phyloP scores from a whole-genome alignment of 1,140 invertebrate species.

The Euwallacea similis region DNA sequence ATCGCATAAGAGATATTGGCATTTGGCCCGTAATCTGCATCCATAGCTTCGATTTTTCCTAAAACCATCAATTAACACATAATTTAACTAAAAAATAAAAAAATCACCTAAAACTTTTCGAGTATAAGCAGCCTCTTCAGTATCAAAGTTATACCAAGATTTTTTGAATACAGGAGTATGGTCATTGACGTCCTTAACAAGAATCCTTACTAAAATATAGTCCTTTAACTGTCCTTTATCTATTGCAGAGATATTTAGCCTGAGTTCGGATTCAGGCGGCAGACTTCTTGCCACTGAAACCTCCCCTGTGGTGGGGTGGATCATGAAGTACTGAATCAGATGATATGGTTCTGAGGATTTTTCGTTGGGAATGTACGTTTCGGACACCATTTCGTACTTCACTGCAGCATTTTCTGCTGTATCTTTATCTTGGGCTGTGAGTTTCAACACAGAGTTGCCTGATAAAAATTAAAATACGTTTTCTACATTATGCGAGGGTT shows the following conservation, averaged over 20 bases:
- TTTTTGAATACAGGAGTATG: constrained; percentile 81
- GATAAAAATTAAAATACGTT: not conserved
- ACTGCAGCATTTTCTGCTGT: constrained; percentile 72
- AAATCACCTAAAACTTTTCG: constrained; percentile 65
- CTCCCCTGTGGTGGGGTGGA: constrained; percentile 73
- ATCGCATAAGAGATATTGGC: constrained; percentile 76
- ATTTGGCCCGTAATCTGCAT: constrained; percentile 76
- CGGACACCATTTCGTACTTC: constrained; percentile 72
- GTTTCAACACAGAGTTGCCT: constrained; percentile 69
- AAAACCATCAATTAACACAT: not conserved
- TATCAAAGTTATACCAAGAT: constrained; percentile 79
- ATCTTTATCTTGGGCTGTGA: constrained; percentile 84
- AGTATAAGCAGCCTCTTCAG: constrained; percentile 75
- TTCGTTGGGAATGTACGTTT: constrained; percentile 63
- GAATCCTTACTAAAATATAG: constrained; percentile 66
- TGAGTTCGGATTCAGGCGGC: constrained; percentile 76
- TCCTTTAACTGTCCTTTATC: constrained; percentile 76
- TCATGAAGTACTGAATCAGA: constrained; percentile 68
- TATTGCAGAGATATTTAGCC: constrained; percentile 73
- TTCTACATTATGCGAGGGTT: not conserved
- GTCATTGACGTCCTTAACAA: constrained; percentile 82
- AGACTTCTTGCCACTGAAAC: constrained; percentile 73
- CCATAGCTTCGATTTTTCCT: constrained; percentile 69
- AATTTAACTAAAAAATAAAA: not conserved
- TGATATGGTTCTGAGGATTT: constrained; percentile 54